These are phyloP conservation scores for Muricea muricata DNA, from an alignment of 92 coral and sea anemone genomes.

Conservation along the genomic window DNA sequence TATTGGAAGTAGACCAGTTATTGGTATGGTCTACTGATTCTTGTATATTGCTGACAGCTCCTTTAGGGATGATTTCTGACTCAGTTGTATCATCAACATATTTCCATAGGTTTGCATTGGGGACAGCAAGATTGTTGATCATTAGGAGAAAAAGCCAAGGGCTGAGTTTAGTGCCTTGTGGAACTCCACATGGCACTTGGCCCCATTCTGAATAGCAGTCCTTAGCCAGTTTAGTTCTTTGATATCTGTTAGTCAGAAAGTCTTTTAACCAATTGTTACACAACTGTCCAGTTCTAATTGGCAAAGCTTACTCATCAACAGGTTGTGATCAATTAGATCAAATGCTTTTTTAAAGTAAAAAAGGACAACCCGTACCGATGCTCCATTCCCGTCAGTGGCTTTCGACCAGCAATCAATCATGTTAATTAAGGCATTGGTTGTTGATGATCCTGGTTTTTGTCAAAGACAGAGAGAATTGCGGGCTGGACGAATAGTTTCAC, in stretches of 20 bases:
- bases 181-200: neutral
- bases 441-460: conserved; percentile 32
- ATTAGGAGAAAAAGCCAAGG: conserved; percentile 22
- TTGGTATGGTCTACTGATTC: neutral
- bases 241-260: no score
- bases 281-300: neutral
- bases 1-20: conserved; percentile 4
- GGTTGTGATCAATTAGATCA: neutral
- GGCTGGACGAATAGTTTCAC: conserved; percentile 21
- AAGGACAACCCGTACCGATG: neutral
- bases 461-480: conserved; percentile 11
- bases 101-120: neutral
- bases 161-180: conserved; percentile 5
- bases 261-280: neutral
- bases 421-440: conserved; percentile 42
- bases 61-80: neutral
- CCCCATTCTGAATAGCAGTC: conserved; percentile 18
- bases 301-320: neutral
- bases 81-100: conserved; percentile 8
- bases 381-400: conserved; percentile 9
- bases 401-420: neutral
- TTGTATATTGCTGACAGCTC: neutral
- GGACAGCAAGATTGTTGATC: neutral
- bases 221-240: no score
- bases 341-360: neutral